phyloP scores from a whole-genome alignment of 2,113 vertebrate genomes.

The Saguinus imperator region DNA sequence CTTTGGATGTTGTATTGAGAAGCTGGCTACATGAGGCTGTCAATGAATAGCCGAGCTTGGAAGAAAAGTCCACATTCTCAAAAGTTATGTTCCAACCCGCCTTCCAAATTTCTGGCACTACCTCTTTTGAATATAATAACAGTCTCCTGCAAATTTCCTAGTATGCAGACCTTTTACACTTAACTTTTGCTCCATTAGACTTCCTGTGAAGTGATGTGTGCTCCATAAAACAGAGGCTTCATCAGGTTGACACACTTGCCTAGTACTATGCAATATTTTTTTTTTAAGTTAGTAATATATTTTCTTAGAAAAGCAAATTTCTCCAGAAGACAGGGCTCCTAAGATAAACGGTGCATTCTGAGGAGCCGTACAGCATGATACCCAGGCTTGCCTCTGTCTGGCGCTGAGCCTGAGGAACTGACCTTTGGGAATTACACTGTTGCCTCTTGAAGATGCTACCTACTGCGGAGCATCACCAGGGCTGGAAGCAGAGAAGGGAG shows the following conservation, averaged over 20 bases:
- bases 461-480: not conserved
- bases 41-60: not conserved
- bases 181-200: conserved; percentile 28
- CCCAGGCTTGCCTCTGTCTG: not conserved
- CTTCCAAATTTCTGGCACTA: not conserved
- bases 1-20: not conserved
- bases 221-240: not conserved
- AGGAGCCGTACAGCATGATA: conserved; percentile 51
- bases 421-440: conserved; percentile 57
- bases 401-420: conserved; percentile 51
- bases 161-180: not conserved
- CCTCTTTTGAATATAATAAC: not conserved
- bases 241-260: conserved; percentile 48
- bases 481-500: not conserved
- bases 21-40: not conserved
- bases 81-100: not conserved
- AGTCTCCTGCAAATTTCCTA: not conserved
- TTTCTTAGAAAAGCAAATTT: conserved; percentile 78
- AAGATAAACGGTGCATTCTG: conserved; percentile 57
- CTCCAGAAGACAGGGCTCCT: conserved; percentile 59
- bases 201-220: not conserved
- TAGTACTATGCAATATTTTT: conserved; percentile 60
- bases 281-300: conserved; percentile 56
- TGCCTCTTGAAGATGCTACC: conserved; percentile 45
- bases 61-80: not conserved